Conservation (phyloP, 2,113 vertebrate species). For the Labeo rohita region DNA sequence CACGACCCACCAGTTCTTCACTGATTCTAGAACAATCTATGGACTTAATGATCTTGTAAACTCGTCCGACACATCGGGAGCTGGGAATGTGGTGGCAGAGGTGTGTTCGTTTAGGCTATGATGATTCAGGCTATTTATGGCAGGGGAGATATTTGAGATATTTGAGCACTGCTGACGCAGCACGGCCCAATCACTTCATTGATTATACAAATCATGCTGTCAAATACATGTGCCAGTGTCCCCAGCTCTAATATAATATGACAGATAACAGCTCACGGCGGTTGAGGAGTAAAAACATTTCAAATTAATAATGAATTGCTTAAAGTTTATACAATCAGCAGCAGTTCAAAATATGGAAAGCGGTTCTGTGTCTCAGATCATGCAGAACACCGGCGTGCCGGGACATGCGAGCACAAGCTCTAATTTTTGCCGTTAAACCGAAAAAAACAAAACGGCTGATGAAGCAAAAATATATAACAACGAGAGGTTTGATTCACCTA, state of each 20-base stretch:
- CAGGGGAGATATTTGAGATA: conserved; percentile 20
- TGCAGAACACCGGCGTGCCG: not conserved
- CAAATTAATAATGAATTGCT: not conserved
- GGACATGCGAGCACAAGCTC: not conserved
- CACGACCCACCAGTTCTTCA: not conserved
- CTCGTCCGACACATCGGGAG: not conserved
- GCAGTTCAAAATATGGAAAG: not conserved
- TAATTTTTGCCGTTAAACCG: not conserved
- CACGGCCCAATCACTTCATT: not conserved
- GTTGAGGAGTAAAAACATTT: not conserved
- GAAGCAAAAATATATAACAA: not conserved
- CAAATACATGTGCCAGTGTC: not conserved
- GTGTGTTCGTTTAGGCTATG: conserved; percentile 15
- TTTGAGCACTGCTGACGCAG: conserved; percentile 29
- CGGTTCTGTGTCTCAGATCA: not conserved
- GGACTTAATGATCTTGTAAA: not conserved
- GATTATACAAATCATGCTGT: not conserved
- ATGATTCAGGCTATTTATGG: conserved; percentile 32
- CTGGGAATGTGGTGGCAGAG: not conserved
- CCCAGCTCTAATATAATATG: not conserved
- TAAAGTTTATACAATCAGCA: not conserved
- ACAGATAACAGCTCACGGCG: not conserved
- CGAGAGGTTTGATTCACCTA: not conserved
- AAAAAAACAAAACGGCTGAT: not conserved
- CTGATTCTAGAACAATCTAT: conserved; percentile 12